Evolutionary conservation across 2,797 vertebrate species (phyloP), one percentile per base, ranked within the genome.

Genomic region (Xiphophorus birchmanni): DNA sequence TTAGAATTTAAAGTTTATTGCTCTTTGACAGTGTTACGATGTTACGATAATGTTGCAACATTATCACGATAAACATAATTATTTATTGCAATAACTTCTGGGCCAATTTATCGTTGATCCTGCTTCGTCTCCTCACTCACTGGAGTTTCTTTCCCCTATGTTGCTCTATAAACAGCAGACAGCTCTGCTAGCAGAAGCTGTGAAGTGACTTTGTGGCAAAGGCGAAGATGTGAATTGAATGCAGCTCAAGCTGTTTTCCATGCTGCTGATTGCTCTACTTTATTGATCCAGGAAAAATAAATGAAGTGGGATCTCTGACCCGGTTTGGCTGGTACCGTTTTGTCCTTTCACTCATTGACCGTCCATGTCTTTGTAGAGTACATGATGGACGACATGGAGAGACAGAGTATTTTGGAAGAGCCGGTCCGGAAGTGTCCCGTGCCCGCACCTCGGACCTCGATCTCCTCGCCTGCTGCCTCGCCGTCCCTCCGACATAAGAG

Each of bases 401-500:
- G 77, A 86, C 82, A 89, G 82, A 90, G 93, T 37, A 77, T 94
- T 60, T 81, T 95, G 74, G 97, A 97, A 83, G 97, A 98, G 74
- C 96, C 93, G 0, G 88, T 95, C 6, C 94, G 96, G 81, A 97
- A 96, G 91, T 96, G 96, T 67, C 92, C 94, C 26, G 74, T 96
- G 75, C 95, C 96, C 48, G 93, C 95, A 12, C 97, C 97, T 84
- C 96, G 97, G 74, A 96, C 96, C 77, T 97, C 95, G 0, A 77
- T 97, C 89, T 94, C 97, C 54, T 97, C 97, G 3, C 97, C 97
- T 71, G 95, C 92, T 3, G 95, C 95, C 83, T 98, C 97, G 78
- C 96, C 97, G 0, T 96, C 97, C 78, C 97, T 97, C 89, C 96
- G 95, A 92, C 96, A 96, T 91, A 99, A 98, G 96, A 97, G 98